A percentile compares a stretch with the other conserved stretches of the same genome.
These are phyloP conservation scores for Drosophila auraria DNA, from an alignment of 1,140 invertebrate species.

Conservation along the genomic window DNA sequence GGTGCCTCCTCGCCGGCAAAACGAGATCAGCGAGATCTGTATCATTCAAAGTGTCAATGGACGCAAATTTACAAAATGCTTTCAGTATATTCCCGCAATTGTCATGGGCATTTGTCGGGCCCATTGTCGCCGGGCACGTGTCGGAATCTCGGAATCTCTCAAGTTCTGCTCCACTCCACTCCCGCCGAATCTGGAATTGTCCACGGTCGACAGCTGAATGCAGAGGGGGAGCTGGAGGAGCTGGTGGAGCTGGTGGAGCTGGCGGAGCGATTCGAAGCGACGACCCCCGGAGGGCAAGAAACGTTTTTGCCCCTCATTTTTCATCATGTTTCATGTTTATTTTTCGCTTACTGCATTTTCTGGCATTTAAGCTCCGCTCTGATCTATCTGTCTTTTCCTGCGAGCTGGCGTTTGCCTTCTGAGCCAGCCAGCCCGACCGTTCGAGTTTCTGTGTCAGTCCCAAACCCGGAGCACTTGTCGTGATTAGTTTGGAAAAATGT, in stretches of 20 bases:
- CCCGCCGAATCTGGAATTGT: conserved; percentile 34
- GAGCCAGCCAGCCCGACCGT: conserved; percentile 17
- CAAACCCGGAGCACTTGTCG: conserved; percentile 59
- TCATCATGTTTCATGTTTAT: conserved; percentile 56
- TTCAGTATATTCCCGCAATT: conserved; percentile 30
- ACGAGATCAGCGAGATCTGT: conserved; percentile 31
- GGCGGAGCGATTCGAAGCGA: conserved; percentile 17
- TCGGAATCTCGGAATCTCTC: conserved; percentile 47
- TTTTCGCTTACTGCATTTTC: conserved; percentile 53
- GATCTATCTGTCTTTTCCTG: conserved; percentile 48
- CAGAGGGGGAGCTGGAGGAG: not conserved
- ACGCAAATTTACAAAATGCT: conserved; percentile 52
- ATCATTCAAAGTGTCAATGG: conserved; percentile 44
- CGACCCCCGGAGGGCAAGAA: conserved; percentile 42
- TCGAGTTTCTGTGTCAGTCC: conserved; percentile 50
- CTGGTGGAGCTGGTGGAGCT: not conserved
- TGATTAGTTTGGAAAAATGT: conserved; percentile 70
- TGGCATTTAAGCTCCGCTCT: conserved; percentile 46
- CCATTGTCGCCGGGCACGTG: conserved; percentile 41
- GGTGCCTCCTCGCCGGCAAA: conserved; percentile 15
- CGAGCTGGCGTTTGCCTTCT: conserved; percentile 13
- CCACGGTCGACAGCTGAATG: conserved; percentile 3
- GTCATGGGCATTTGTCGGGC: conserved; percentile 30
- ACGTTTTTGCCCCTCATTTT: conserved; percentile 48
- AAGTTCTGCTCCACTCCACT: conserved; percentile 41